Evolutionary conservation across 2,797 vertebrate species (phyloP).

Genomic region (Pempheris klunzingeri): DNA sequence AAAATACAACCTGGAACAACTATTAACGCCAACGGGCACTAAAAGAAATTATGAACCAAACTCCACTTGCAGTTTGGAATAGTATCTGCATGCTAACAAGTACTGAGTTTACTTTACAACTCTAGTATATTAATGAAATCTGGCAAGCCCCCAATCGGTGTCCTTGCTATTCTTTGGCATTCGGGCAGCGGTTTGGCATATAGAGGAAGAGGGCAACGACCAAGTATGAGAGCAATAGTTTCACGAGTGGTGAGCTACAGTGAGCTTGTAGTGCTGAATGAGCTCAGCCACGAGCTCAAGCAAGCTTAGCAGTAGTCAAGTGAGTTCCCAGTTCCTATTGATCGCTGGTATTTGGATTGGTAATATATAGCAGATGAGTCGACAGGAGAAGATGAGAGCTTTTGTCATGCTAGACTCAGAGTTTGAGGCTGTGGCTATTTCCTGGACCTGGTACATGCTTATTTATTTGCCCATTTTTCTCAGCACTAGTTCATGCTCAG

Average conservation of each 20-base stretch:
- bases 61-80: not conserved
- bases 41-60: not conserved
- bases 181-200: not conserved
- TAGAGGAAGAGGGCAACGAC: not conserved
- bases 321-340: not conserved
- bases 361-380: not conserved
- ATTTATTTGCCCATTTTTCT: not conserved
- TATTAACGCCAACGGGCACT: not conserved
- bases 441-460: not conserved
- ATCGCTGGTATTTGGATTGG: not conserved
- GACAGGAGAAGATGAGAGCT: not conserved
- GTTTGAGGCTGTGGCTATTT: not conserved
- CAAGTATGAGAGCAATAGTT: not conserved
- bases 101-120: not conserved
- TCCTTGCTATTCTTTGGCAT: not conserved
- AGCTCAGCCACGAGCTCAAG: too few species aligned
- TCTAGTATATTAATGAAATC: not conserved
- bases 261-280: not conserved
- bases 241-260: too few species aligned
- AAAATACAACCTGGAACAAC: not conserved
- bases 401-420: not conserved
- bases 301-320: not conserved
- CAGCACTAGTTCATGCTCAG: not conserved
- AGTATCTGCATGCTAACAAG: not conserved
- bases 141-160: not conserved